Evolutionary conservation across 1,140 invertebrate genomes (phyloP), one percentile per base, ranked within the genome.

Genomic region (Metopolophium dirhodum): DNA sequence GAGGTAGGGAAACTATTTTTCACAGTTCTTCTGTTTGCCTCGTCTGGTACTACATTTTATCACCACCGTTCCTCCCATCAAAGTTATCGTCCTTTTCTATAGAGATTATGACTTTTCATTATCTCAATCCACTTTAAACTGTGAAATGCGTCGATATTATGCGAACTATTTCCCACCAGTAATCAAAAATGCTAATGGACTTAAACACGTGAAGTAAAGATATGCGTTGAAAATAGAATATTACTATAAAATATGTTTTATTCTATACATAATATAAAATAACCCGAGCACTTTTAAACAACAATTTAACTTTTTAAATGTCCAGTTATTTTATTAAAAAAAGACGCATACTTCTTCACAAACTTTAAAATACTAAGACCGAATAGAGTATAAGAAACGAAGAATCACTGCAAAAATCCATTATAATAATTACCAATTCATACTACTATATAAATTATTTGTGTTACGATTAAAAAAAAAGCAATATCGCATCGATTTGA

Each of bases 1-100:
- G 77, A 83, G 47, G 91, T 57, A 22, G 77, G 91, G 54, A 86
- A 93, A 93, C 91, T 93, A 93, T 93, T 93, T 93, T 51, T 83
- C 77, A 37, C 49, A 51, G 20, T 85, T n/a, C 47, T 92, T 82
- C 49, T 57, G 30, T 86, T 92, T 86, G 1, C 35, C 37, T 9
- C 14, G 41, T n/a, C 49, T n/a, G 49, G 47, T 54, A 45, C 77
- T 54, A 93, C 7, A 93, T 93, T 93, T 93, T 93, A 93, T 93
- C 57, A 54, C 51, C 30, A 83, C 20, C 47, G 20, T 11, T 49
- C 47, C 23, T 51, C 18, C 86, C 26, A 49, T 89, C 49, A 41
- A 37, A 35, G 88, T 57, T 57, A 37, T 45, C 54, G 57, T 90
- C 54, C 11, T 30, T 9, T n/a, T 30, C 37, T 61, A n/a, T n/a